Conservation (phyloP, 2,113 vertebrate genomes). For the Struthio camelus region DNA sequence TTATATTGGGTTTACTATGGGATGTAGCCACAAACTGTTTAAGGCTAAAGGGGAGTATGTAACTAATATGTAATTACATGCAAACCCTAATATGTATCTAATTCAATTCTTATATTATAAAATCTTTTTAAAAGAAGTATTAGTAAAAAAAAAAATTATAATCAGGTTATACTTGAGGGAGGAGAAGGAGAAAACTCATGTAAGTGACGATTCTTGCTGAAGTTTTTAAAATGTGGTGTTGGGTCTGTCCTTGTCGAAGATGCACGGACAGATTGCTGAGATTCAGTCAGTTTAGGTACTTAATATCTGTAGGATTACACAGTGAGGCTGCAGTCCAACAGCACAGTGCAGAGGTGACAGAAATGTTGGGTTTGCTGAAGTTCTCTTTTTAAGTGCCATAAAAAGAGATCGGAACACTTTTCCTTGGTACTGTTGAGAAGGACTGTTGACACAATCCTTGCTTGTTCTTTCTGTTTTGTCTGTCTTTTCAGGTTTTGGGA, state of each 20-base stretch:
- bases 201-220: background rate
- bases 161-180: background rate
- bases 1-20: background rate
- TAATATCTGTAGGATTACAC: background rate
- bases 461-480: background rate
- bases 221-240: background rate
- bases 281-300: background rate
- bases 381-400: rapidly evolving
- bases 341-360: background rate
- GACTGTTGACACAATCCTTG: rapidly evolving
- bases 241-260: background rate
- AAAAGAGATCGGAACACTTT: background rate
- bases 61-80: too few species aligned
- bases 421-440: background rate
- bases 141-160: background rate
- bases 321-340: background rate
- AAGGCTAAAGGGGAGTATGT: background rate
- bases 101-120: background rate
- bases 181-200: background rate
- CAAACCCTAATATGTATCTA: background rate
- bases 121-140: background rate
- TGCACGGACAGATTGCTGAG: rapidly evolving
- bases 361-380: background rate
- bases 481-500: background rate
- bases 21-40: background rate